Evolutionary conservation across 2,113 vertebrate species (phyloP).

Genomic region (Ivindomyrus marchei): DNA sequence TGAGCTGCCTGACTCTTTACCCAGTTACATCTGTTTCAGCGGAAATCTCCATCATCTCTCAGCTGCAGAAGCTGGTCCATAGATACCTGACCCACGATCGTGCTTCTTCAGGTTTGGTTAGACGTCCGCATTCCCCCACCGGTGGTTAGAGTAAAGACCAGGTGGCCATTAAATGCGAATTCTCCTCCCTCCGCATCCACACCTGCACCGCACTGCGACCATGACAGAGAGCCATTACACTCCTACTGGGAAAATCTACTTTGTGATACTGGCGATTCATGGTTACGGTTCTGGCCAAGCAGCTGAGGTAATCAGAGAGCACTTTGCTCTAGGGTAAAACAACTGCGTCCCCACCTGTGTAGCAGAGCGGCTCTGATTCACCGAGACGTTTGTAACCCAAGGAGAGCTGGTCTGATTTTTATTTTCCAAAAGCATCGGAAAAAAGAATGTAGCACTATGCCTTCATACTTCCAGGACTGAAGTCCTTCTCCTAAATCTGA

Average conservation of each 20-base stretch:
- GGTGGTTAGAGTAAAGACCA: background rate
- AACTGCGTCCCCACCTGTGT: background rate
- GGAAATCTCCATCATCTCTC: background rate
- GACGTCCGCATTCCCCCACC: background rate
- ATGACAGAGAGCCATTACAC: background rate
- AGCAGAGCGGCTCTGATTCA: background rate
- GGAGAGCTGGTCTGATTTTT: background rate
- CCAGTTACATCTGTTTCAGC: background rate
- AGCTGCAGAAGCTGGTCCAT: background rate
- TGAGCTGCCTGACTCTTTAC: background rate
- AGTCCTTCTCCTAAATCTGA: background rate
- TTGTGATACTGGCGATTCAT: background rate
- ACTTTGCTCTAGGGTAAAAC: background rate
- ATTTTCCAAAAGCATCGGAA: background rate
- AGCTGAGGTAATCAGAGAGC: background rate
- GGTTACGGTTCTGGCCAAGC: background rate
- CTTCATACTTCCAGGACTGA: background rate
- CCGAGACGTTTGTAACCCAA: background rate
- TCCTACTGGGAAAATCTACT: background rate
- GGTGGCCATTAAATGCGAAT: background rate
- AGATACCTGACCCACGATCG: background rate
- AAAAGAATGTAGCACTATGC: background rate
- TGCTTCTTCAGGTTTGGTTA: background rate
- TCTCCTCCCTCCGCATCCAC: background rate
- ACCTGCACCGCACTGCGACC: background rate